These are phyloP conservation scores for Mus musculus DNA, from an alignment of 2,113 vertebrate species.

Conservation along the genomic window DNA sequence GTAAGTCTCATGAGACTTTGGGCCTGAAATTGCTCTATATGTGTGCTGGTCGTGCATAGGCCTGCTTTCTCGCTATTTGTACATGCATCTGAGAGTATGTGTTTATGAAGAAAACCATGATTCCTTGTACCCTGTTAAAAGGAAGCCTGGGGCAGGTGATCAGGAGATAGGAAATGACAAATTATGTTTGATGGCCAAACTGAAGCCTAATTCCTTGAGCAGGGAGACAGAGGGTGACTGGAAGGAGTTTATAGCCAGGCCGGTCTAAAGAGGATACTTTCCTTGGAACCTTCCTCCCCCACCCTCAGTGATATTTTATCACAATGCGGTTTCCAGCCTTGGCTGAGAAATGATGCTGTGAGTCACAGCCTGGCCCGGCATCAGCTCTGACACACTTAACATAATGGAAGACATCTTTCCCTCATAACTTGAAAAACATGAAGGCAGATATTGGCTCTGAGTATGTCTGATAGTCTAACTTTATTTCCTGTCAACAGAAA, in stretches of 20 bases:
- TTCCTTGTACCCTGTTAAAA: neutral
- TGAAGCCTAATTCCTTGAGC: neutral
- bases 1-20: neutral
- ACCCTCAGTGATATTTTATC: slow-evolving; percentile 12
- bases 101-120: neutral
- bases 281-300: neutral
- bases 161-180: neutral
- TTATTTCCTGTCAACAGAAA: slow-evolving; percentile 80
- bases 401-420: slow-evolving; percentile 70
- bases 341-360: neutral
- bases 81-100: neutral
- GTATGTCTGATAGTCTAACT: slow-evolving; percentile 73
- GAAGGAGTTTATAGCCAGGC: neutral
- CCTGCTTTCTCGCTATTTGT: neutral
- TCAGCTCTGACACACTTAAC: slow-evolving; percentile 48
- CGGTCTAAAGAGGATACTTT: neutral
- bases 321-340: slow-evolving; percentile 61
- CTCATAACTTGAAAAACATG: slow-evolving; percentile 73
- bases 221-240: neutral
- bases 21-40: neutral
- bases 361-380: slow-evolving; percentile 4
- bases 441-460: slow-evolving; percentile 74
- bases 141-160: neutral
- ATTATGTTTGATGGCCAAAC: slow-evolving; percentile 42
- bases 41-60: neutral